Evolutionary conservation across 2,113 vertebrate species (phyloP).

Genomic region (Tricholaema leucomelas): DNA sequence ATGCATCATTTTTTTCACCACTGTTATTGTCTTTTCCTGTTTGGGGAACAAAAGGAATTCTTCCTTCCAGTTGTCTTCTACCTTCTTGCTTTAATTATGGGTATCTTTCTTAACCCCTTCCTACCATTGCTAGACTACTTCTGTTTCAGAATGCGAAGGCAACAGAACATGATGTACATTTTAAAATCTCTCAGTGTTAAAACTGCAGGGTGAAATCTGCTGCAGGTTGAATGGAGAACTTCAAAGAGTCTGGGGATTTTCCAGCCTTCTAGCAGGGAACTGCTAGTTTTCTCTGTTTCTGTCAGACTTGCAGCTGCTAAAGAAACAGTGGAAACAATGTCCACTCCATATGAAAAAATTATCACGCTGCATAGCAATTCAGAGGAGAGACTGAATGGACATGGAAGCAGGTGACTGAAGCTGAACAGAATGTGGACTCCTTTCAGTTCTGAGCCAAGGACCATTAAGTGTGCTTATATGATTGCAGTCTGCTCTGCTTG

Average conservation of each 20-base stretch:
- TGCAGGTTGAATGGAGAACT: neutral
- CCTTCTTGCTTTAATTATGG: neutral
- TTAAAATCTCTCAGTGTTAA: neutral
- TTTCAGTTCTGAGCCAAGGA: neutral
- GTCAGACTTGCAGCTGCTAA: accelerated
- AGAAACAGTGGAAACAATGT: neutral
- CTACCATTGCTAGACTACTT: neutral
- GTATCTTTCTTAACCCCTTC: neutral
- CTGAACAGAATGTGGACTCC: neutral
- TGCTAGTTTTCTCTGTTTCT: neutral
- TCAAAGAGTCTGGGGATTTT: neutral
- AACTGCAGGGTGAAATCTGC: neutral
- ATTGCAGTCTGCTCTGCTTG: neutral
- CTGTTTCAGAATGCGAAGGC: neutral
- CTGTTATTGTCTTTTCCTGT: slow-evolving; percentile 32
- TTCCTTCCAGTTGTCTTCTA: slow-evolving; percentile 27
- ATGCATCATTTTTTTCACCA: neutral
- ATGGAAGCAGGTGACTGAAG: neutral
- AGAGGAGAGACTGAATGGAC: neutral
- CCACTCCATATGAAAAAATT: neutral
- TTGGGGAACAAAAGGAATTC: slow-evolving; percentile 35
- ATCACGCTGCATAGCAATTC: neutral
- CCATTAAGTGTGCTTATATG: neutral
- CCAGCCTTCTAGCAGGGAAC: neutral
- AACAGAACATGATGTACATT: neutral